Evolutionary conservation across 2,888 invertebrate genomes (phyloP), one percentile per base, ranked within the genome.

Genomic region (Mythimna impura): DNA sequence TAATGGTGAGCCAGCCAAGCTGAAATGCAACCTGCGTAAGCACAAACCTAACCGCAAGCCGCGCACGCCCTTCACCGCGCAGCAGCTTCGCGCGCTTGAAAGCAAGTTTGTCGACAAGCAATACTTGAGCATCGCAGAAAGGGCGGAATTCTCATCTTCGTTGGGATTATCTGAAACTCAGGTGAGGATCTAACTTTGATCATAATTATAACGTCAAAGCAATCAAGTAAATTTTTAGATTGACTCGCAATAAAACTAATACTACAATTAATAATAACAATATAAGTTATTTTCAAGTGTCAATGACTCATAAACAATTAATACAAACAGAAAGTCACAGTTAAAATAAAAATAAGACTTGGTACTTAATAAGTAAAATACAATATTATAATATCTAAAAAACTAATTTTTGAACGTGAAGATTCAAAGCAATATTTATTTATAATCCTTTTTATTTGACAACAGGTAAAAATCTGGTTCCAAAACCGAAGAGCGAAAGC

Each of bases 21-120:
- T 99, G 87, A 98, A 98, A 93, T 99, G 98, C 95, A 98, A 98
- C 93, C 97, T 99, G 83, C 97, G 99, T 87, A 99, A 99, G 92
- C 99, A 99, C 97, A 99, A 99, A 93, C 99, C 99, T 36, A 99
- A 99, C 96, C 97, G 99, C 85, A 99, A 99, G 93, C 99, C 99
- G 0, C 97, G 99, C 71, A 99, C 99, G 0, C 99, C 99, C 0
- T 99, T 99, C 96, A 99, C 99, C n/a, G 99, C 99, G 3, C 99
- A 99, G 91, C 99, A 99, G 92, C 97, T 99, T 66, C 96, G 99
- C 79, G 98, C 99, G 3, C 96, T 99, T 83, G 99, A 99, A 95
- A 98, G 98, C 96, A 99, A 99, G 96, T 99, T 99, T 96, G 97
- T 99, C 52, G 98, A 99, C 94, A 99, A 99, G 92, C 99, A 99